phyloP scores from a whole-genome alignment of 35 echinoderm and acorn worm species.

The Chiridota heheva region DNA sequence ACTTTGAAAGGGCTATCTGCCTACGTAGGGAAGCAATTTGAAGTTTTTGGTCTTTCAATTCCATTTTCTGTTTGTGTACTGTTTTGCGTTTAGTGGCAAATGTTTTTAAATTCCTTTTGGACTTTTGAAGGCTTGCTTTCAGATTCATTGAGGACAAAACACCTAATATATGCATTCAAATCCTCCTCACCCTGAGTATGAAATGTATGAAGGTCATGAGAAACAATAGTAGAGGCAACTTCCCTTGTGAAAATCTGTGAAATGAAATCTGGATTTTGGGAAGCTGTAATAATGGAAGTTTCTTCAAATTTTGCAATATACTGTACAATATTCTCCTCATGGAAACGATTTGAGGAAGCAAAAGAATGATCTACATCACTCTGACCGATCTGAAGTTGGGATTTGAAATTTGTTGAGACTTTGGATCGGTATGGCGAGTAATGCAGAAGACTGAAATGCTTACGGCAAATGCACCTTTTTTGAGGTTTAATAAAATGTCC shows the following conservation, averaged over 20 bases:
- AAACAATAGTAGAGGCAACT: not conserved
- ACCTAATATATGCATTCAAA: constrained; percentile 11
- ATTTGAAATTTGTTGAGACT: no score
- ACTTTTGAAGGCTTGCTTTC: not conserved
- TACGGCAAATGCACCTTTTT: no score
- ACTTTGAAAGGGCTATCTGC: constrained; percentile 34
- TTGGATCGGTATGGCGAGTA: no score
- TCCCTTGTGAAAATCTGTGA: not conserved
- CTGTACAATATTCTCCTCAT: no score
- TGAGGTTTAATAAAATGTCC: no score
- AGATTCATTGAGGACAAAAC: not conserved
- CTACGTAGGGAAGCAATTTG: constrained; percentile 16
- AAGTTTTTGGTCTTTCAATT: constrained; percentile 36
- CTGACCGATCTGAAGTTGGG: no score
- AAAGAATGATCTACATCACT: no score
- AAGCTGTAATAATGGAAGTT: no score
- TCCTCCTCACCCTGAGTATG: constrained; percentile 9
- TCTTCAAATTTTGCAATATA: no score
- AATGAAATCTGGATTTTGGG: no score
- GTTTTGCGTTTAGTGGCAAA: not conserved
- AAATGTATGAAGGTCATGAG: not conserved
- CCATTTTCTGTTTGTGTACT: not conserved
- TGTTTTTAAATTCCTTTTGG: constrained; percentile 1
- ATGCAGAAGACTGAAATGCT: no score
- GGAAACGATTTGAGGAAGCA: no score